Conservation (phyloP, 2,113 vertebrate species). For the Paraplagusia blochii region DNA sequence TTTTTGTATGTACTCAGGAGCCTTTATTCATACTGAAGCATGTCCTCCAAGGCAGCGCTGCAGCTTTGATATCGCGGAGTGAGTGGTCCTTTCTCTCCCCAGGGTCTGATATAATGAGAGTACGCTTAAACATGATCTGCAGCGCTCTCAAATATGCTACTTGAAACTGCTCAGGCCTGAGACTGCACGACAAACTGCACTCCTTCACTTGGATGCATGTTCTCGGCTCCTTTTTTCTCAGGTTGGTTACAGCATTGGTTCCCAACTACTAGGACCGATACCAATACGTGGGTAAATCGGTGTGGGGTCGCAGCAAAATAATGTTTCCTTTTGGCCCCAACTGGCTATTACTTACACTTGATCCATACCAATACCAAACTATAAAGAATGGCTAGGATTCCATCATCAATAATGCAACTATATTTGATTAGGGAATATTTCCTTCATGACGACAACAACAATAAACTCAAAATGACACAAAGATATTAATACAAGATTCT, state of each 20-base stretch:
- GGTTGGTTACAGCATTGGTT: conserved; percentile 11
- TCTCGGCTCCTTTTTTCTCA: conserved; percentile 18
- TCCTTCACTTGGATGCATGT: conserved; percentile 57
- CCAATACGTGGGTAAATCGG: no score
- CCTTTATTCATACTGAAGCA: conserved; percentile 62
- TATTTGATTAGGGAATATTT: no score
- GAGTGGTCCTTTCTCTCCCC: conserved; percentile 65
- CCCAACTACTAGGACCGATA: conserved; percentile 33
- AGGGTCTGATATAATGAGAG: conserved; percentile 74
- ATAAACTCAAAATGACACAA: no score
- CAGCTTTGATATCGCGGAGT: conserved; percentile 71
- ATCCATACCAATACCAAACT: no score
- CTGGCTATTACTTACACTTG: no score
- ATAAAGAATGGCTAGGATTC: no score
- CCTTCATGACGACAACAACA: no score
- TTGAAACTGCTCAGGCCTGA: conserved; percentile 57
- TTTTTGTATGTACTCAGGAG: conserved; percentile 57
- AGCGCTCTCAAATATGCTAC: conserved; percentile 59
- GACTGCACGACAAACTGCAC: conserved; percentile 61
- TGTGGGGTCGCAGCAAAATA: no score
- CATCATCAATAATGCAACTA: no score
- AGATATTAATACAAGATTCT: no score
- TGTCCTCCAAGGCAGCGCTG: conserved; percentile 64
- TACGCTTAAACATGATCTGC: conserved; percentile 69
- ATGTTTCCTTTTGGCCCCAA: no score